Conservation (phyloP, 2,888 invertebrate genomes). For the Dendrolimus pini region DNA sequence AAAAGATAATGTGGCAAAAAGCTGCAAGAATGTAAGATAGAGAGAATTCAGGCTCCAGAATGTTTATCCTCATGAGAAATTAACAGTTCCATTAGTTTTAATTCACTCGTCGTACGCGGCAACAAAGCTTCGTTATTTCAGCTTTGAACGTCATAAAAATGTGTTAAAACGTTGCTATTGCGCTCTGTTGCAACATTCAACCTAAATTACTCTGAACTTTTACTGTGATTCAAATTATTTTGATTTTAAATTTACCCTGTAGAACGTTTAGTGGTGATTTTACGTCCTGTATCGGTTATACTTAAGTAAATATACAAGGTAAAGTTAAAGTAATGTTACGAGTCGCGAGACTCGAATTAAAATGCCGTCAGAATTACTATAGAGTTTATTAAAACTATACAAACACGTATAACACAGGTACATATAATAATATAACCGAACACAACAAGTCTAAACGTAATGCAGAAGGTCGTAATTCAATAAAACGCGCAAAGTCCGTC, state of each 20-base stretch:
- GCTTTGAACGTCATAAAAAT: constrained; percentile 46
- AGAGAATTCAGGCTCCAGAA: not conserved
- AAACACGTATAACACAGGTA: no score
- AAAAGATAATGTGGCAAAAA: not conserved
- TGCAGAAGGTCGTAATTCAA: no score
- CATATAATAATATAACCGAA: no score
- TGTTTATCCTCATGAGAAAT: constrained; percentile 72
- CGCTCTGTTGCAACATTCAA: constrained; percentile 43
- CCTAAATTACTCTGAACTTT: constrained; percentile 30
- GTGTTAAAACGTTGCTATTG: constrained; percentile 46
- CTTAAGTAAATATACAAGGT: no score
- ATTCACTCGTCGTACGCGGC: constrained; percentile 59
- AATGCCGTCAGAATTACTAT: no score
- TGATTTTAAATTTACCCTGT: not conserved
- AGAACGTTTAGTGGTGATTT: not conserved
- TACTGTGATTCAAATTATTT: not conserved
- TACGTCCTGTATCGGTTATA: no score
- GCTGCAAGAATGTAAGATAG: not conserved
- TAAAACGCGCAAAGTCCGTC: no score
- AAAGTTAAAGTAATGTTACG: no score
- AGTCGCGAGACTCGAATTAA: no score
- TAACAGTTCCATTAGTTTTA: constrained; percentile 75
- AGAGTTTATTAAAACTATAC: no score
- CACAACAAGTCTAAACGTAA: no score
- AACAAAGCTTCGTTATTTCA: constrained; percentile 54